phyloP scores from a whole-genome alignment of 2,113 vertebrate species.

The Gracilinanus agilis region DNA sequence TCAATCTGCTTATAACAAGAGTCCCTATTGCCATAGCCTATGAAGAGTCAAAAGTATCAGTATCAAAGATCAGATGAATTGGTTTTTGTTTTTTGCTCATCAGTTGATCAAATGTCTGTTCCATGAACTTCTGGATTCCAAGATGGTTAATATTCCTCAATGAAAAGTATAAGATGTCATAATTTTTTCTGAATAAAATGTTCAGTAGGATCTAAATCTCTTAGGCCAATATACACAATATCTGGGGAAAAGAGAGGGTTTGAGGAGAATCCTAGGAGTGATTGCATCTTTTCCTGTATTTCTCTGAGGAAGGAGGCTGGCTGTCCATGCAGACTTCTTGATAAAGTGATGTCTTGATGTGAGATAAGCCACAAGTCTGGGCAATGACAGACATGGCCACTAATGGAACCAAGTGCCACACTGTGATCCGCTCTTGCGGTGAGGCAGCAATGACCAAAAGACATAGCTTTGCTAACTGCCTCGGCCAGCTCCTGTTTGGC shows the following conservation, averaged over 20 bases:
- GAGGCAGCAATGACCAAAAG: constrained; percentile 91
- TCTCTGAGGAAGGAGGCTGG: too few relatives aligned
- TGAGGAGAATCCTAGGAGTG: constrained; percentile 94
- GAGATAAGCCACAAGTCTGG: too few relatives aligned
- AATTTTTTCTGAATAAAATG: constrained; percentile 94
- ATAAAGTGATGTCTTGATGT: too few relatives aligned
- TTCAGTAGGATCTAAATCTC: constrained; percentile 96
- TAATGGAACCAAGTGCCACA: too few relatives aligned
- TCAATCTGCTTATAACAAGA: constrained; percentile 94
- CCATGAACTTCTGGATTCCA: constrained; percentile 98
- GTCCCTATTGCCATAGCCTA: constrained; percentile 97
- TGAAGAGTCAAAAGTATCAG: constrained; percentile 96
- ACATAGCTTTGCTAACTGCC: constrained; percentile 90
- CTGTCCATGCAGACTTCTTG: too few relatives aligned
- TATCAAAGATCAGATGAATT: constrained; percentile 97
- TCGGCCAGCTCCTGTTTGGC: constrained; percentile 91
- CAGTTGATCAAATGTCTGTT: constrained; percentile 93
- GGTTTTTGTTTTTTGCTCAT: constrained; percentile 92
- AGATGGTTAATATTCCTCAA: constrained; percentile 97
- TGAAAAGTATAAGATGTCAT: constrained; percentile 95
- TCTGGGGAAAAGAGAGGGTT: constrained; percentile 91
- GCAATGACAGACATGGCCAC: too few relatives aligned
- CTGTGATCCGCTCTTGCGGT: constrained; percentile 98
- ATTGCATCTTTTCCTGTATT: constrained; percentile 86
- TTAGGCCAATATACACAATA: constrained; percentile 95